Evolutionary conservation across 2,797 vertebrate species (phyloP).

Genomic region (Ctenochaetus hawaiiensis): DNA sequence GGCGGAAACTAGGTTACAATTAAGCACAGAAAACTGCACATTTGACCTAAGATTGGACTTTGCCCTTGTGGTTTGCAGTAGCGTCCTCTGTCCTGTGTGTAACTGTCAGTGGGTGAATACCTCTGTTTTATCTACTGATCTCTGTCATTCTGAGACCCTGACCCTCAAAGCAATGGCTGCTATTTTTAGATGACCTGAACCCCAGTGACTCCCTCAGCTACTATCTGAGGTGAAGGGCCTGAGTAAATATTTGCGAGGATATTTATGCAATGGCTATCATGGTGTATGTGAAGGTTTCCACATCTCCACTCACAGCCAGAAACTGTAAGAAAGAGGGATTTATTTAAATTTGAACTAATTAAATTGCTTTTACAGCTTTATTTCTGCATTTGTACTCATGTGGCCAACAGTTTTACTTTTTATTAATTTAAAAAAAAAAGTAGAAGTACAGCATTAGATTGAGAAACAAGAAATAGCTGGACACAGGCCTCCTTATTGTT

Average conservation of each 20-base stretch:
- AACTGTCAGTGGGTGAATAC: constrained; percentile 16
- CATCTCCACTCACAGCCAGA: constrained; percentile 13
- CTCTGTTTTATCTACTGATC: constrained; percentile 39
- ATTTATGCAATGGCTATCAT: constrained; percentile 37
- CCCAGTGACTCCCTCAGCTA: constrained; percentile 42
- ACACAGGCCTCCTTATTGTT: not conserved
- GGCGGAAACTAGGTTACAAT: too few relatives aligned
- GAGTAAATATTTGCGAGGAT: constrained; percentile 72
- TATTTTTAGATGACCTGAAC: constrained; percentile 84
- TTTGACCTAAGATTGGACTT: constrained; percentile 40
- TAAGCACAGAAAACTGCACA: too few relatives aligned
- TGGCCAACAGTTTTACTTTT: not conserved
- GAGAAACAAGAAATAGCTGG: not conserved
- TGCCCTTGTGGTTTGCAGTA: not conserved
- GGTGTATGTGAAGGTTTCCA: constrained; percentile 22
- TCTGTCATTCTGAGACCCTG: constrained; percentile 55
- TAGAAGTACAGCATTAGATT: not conserved
- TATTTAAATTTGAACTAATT: not conserved
- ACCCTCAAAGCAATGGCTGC: constrained; percentile 52
- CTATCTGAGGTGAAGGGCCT: constrained; percentile 47
- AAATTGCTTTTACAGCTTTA: not conserved
- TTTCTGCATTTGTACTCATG: not conserved
- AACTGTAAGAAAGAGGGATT: not conserved
- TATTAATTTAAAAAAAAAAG: not conserved
- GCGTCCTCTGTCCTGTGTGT: not conserved